Percentiles rank a stretch among this genome's conserved stretches.
phyloP scores from a whole-genome alignment of 2,888 invertebrate genomes.

The Rhingia rostrata region DNA sequence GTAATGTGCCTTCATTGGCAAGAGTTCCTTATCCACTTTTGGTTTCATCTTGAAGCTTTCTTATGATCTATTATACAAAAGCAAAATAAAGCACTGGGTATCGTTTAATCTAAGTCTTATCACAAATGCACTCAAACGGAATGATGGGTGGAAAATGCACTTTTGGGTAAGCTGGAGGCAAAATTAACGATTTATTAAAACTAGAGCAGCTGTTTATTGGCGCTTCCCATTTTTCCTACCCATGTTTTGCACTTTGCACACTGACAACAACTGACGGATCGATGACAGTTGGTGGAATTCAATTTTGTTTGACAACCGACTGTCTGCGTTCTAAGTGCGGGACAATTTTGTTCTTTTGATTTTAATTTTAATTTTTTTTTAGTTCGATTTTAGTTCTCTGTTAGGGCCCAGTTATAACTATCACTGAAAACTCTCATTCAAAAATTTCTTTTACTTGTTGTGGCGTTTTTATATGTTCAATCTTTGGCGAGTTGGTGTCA shows the following conservation, averaged over 20 bases:
- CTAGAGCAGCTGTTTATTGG: background rate
- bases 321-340: background rate
- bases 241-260: slow-evolving; percentile 43
- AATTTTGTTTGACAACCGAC: background rate
- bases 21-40: slow-evolving; percentile 87
- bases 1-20: slow-evolving; percentile 94
- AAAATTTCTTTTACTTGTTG: too few species aligned
- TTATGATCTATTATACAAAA: slow-evolving; percentile 13
- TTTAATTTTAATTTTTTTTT: background rate
- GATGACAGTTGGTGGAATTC: slow-evolving; percentile 18
- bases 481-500: too few species aligned
- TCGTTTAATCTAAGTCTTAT: background rate
- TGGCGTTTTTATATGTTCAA: too few species aligned
- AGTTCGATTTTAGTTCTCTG: too few species aligned
- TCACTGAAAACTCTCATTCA: too few species aligned
- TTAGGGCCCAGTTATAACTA: too few species aligned
- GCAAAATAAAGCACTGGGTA: background rate
- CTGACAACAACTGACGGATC: slow-evolving; percentile 4
- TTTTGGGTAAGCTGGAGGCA: slow-evolving; percentile 1
- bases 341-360: background rate
- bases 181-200: slow-evolving; percentile 7
- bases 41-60: slow-evolving; percentile 77
- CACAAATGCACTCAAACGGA: slow-evolving; percentile 52
- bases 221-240: slow-evolving; percentile 46
- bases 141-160: slow-evolving; percentile 40